A percentile compares a stretch with the other conserved stretches of the same genome.
These are phyloP conservation scores for Drosophila mercatorum DNA, from an alignment of 2,888 invertebrate species.

Conservation along the genomic window DNA sequence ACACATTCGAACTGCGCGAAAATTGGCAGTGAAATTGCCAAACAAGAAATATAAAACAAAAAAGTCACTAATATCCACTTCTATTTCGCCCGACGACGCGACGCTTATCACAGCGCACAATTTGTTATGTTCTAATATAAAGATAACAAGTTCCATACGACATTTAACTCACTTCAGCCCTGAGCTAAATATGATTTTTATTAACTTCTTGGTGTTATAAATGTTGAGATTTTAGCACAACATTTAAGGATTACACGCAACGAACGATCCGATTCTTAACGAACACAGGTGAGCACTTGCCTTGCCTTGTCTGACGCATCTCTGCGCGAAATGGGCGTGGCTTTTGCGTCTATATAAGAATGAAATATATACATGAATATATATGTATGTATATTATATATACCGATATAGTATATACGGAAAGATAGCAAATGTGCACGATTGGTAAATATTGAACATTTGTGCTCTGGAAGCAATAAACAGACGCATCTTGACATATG, in stretches of 20 bases:
- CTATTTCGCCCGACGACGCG: constrained; percentile 1
- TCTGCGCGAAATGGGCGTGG: constrained; percentile 19
- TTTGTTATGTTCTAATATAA: constrained; percentile 27
- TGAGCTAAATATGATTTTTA: constrained; percentile 54
- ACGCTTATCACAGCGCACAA: constrained; percentile 52
- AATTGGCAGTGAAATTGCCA: constrained; percentile 43
- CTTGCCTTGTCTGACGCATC: constrained; percentile 2
- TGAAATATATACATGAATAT: not conserved
- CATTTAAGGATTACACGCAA: constrained; percentile 51
- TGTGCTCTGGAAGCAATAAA: not conserved
- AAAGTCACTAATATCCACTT: constrained; percentile 16
- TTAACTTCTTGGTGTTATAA: constrained; percentile 52
- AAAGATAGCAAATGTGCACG: constrained; percentile 25
- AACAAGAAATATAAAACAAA: not conserved
- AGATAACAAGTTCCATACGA: constrained; percentile 50
- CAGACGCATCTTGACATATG: not conserved
- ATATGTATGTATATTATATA: not conserved
- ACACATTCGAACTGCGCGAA: constrained; percentile 49
- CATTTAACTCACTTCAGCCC: constrained; percentile 44
- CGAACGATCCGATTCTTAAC: constrained; percentile 60
- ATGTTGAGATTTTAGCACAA: constrained; percentile 54
- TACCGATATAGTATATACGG: not conserved
- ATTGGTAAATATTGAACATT: constrained; percentile 19
- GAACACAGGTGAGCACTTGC: constrained; percentile 58
- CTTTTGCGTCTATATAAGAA: not conserved